Evolutionary conservation across 2,888 invertebrate species (phyloP).

Genomic region (Eilema caniola): DNA sequence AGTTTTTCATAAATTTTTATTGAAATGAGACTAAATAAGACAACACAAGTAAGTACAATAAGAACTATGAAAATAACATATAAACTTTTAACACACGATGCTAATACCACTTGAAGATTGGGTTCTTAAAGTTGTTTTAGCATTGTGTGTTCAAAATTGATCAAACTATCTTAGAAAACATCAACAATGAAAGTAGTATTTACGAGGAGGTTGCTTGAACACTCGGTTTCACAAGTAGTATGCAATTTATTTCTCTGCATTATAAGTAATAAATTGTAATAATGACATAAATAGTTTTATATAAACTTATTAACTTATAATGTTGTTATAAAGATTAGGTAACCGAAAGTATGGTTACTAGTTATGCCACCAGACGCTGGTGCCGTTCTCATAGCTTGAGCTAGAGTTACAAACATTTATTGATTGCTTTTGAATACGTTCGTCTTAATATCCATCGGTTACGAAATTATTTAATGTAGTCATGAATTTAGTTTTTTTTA

Average conservation of each 20-base stretch:
- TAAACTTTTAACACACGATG: too few relatives aligned
- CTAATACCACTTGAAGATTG: too few relatives aligned
- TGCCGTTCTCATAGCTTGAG: constrained; percentile 12
- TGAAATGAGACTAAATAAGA: too few relatives aligned
- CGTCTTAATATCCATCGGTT: constrained; percentile 14
- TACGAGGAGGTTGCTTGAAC: neutral
- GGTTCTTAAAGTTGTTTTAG: too few relatives aligned
- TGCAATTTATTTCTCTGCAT: constrained; percentile 15
- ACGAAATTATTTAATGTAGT: constrained; percentile 18
- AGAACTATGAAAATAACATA: too few relatives aligned
- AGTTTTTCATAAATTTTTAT: too few relatives aligned
- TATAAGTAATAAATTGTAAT: constrained; percentile 12
- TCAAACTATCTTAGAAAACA: too few relatives aligned
- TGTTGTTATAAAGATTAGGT: constrained; percentile 19
- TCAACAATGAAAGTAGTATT: too few relatives aligned
- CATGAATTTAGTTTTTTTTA: constrained; percentile 5
- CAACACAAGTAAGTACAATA: too few relatives aligned
- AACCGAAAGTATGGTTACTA: constrained; percentile 21
- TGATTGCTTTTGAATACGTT: constrained; percentile 19
- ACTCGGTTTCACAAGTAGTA: neutral
- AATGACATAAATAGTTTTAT: constrained; percentile 4
- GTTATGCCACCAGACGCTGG: constrained; percentile 21
- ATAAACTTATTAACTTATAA: constrained; percentile 15
- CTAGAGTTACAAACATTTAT: constrained; percentile 19
- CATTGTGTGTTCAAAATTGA: too few relatives aligned